Evolutionary conservation across 1,140 invertebrate genomes (phyloP), one percentile per base, ranked within the genome.

Genomic region (Odontomachus brunneus): DNA sequence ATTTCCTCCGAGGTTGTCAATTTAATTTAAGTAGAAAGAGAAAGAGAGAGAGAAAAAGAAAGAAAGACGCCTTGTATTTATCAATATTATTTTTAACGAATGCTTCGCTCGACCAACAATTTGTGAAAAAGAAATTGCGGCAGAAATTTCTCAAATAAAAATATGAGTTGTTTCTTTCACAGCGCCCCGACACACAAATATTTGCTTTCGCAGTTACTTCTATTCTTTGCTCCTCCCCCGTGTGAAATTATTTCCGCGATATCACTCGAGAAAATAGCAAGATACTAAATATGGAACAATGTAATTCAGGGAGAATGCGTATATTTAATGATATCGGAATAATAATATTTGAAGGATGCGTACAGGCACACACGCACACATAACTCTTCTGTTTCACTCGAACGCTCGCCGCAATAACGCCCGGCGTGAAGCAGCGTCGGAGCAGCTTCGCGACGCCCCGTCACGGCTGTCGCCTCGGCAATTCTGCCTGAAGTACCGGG

Each of bases 401-500:
- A 22, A 66, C 2, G 49, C 17, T 38, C 33, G 14, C 3, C 5
- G 15, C 2, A 33, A 67, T 57, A 55, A 69, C 0, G 7, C 24
- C 14, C 53, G 4, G 11, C 66, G 55, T 59, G 12, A 14, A n/a
- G 66, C n/a, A 12, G 15, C 15, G 2, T 53, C 19, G n/a, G 15
- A 19, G 3, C 29, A 3, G 29, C 4, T 38, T 24, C 9, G 2
- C 22, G 38, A 38, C 55, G 14, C 12, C n/a, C n/a, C 14, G 4
- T 26, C 59, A 59, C 55, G 14, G 29, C 19, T 24, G 24, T 17
- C 11, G 9, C 19, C 19, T 3, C n/a, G 5, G 33, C 15, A 67
- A 78, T 69, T 38, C 3, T 38, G 22, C 44, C 22, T 51, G 33
- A 55, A 11, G n/a, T 69, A 33, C 53, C 24, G 51, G 57, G 44